Evolutionary conservation across 2,113 vertebrate species (phyloP), one percentile per base, ranked within the genome.

Genomic region (Bos javanicus): DNA sequence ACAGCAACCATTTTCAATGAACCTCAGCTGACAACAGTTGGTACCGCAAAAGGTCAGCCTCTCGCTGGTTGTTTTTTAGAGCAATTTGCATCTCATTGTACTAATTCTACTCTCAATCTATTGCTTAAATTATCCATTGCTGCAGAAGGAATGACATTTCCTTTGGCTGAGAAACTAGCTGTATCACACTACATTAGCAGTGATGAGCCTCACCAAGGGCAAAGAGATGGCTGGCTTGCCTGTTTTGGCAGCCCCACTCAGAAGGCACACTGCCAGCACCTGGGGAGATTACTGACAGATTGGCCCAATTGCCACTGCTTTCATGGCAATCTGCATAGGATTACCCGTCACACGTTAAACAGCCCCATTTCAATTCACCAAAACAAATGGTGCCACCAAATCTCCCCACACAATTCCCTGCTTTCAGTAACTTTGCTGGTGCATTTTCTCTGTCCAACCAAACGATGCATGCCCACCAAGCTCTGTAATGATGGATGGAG

Each of bases 21-120:
- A 19, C 0, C 91, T 97, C 84, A 91, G 90, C 81, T 57, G 14
- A 84, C 96, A 98, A 98, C 94, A 91, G 94, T 56, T 98, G 95
- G 80, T 98, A 98, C 80, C 36, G 0, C 82, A 97, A 95, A 97
- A 98, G 94, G 93, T 98, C 96, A 96, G 95, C 36, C 90, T 14
- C 4, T 93, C 89, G 97, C 87, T 86, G 60, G 13, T 50, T 95
- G 84, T 91, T 98, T 95, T 97, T 98, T 87, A 96, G 85, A 98
- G 96, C 93, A 98, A 98, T 98, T 98, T 98, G 97, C 97, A 99
- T 98, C 97, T 98, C 96, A 98, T 98, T 98, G 98, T 98, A 98
- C 98, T 98, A 98, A 98, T 98, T 99, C 98, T 98, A 97, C 96
- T 98, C 97, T 98, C 97, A 98, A 98, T 98, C 98, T 98, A 98